Conservation (phyloP, 2,888 invertebrate genomes). For the Drymonia ruficornis region DNA sequence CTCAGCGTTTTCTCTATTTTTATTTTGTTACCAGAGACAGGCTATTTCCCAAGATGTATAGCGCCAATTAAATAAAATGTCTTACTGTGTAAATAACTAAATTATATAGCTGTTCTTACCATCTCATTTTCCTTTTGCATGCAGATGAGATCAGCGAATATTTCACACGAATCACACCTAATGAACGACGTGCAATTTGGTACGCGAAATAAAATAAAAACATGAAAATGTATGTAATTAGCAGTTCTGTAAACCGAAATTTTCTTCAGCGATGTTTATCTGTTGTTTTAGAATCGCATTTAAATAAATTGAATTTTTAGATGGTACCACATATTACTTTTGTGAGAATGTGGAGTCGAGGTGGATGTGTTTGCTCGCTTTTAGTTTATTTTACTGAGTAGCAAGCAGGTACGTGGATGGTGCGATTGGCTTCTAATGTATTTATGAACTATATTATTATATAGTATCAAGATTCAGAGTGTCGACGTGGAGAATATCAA, state of each 20-base stretch:
- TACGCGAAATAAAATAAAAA: conserved; percentile 19
- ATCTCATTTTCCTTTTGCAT: conserved; percentile 7
- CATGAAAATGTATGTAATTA: conserved; percentile 6
- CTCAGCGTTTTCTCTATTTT: conserved; percentile 10
- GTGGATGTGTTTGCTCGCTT: no score
- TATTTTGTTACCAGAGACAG: conserved; percentile 13
- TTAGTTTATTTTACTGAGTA: no score
- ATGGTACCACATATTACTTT: no score
- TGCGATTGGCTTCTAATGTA: neutral
- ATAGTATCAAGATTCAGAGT: conserved; percentile 5
- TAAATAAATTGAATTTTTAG: conserved; percentile 2
- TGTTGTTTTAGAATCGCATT: neutral
- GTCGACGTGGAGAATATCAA: conserved; percentile 18
- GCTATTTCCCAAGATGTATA: conserved; percentile 6
- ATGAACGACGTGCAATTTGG: conserved; percentile 16
- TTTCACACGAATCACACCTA: conserved; percentile 10
- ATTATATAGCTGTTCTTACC: conserved; percentile 12
- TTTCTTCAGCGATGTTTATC: neutral
- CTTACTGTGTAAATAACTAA: conserved; percentile 11
- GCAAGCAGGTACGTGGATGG: no score
- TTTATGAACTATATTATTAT: conserved; percentile 9
- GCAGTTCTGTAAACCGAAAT: neutral
- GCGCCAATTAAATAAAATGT: conserved; percentile 8
- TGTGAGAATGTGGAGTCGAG: no score
- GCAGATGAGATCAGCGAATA: conserved; percentile 13